phyloP scores from a whole-genome alignment of 1,140 invertebrate genomes.

The Archivesica marissinica region DNA sequence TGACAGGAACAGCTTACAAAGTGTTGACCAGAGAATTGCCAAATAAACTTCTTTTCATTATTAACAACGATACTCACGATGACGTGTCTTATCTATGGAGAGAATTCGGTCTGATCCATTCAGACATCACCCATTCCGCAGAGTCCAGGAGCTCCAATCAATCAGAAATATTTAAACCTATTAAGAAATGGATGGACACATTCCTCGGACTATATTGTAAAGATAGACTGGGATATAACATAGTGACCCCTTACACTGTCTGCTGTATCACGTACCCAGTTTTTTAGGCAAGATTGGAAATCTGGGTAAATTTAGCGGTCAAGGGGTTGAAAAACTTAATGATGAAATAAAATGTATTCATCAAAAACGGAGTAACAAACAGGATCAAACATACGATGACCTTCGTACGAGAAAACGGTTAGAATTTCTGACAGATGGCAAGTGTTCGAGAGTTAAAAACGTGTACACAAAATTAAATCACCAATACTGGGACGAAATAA shows the following conservation, averaged over 20 bases:
- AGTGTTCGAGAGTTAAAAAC: no score
- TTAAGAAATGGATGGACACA: conserved; percentile 6
- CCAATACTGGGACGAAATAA: no score
- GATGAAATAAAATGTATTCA: conserved; percentile 13
- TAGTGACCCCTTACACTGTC: not conserved
- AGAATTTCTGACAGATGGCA: no score
- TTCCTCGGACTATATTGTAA: not conserved
- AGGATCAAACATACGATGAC: conserved; percentile 1
- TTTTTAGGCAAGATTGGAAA: not conserved
- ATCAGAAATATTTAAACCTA: not conserved
- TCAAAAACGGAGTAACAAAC: conserved; percentile 21
- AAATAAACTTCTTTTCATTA: not conserved
- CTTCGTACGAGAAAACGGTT: not conserved
- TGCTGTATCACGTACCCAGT: conserved; percentile 7
- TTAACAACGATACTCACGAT: not conserved
- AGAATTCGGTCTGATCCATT: not conserved
- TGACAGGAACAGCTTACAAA: not conserved
- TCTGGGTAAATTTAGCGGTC: not conserved
- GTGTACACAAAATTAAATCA: no score
- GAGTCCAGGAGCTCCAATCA: not conserved
- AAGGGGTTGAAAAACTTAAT: conserved; percentile 34
- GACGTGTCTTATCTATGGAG: not conserved
- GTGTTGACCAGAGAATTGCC: not conserved
- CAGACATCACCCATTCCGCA: not conserved
- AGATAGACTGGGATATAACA: not conserved